Percentiles rank a stretch among this genome's conserved stretches.
These are phyloP conservation scores for Falco cherrug DNA, from an alignment of 2,797 vertebrate genomes.

Conservation along the genomic window DNA sequence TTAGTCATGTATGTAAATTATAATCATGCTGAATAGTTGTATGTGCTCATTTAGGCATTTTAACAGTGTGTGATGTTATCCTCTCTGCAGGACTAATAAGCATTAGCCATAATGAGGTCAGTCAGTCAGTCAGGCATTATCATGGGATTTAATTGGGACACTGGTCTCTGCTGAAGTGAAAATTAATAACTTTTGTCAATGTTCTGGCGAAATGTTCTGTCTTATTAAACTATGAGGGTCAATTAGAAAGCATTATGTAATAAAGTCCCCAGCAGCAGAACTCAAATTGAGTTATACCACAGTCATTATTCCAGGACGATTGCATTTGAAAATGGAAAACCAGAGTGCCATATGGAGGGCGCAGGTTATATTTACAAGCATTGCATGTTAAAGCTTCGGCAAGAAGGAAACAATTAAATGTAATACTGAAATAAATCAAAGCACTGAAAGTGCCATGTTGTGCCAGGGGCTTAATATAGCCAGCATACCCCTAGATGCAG, in stretches of 20 bases:
- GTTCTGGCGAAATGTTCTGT: constrained; percentile 93
- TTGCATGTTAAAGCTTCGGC: constrained; percentile 80
- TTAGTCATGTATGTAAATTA: constrained; percentile 86
- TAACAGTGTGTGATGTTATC: constrained; percentile 83
- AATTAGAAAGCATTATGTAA: constrained; percentile 99
- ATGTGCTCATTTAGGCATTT: constrained; percentile 84
- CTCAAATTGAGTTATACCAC: constrained; percentile 95
- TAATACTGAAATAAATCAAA: constrained; percentile 83
- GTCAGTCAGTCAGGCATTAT: constrained; percentile 91
- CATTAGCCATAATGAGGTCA: constrained; percentile 96
- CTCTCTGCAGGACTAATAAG: constrained; percentile 91
- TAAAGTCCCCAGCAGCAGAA: constrained; percentile 94
- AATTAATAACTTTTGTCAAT: constrained; percentile 99
- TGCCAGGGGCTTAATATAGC: constrained; percentile 68
- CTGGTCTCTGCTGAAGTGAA: constrained; percentile 98
- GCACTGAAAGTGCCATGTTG: constrained; percentile 64
- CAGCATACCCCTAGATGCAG: constrained; percentile 59
- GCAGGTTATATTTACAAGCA: constrained; percentile 81
- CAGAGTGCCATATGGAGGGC: constrained; percentile 80
- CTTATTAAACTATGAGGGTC: constrained; percentile 96
- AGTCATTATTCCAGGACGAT: constrained; percentile 84
- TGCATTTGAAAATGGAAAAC: constrained; percentile 86
- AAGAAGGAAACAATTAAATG: constrained; percentile 84
- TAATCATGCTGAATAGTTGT: constrained; percentile 81
- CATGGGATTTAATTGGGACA: constrained; percentile 98